phyloP scores from a whole-genome alignment of 1,140 invertebrate species.

The Thaumatotibia leucotreta region DNA sequence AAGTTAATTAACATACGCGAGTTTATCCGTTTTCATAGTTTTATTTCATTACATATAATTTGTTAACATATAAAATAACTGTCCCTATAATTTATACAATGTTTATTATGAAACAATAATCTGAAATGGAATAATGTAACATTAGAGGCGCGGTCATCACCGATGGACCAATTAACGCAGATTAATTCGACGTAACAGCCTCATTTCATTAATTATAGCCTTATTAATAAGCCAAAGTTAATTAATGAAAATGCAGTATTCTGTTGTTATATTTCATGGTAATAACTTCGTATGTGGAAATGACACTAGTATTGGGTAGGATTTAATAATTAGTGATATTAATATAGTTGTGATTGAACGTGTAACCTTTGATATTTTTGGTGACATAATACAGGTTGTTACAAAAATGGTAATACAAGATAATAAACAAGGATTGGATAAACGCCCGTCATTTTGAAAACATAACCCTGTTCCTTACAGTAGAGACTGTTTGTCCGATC shows the following conservation, averaged over 20 bases:
- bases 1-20: no score
- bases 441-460: not conserved
- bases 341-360: not conserved
- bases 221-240: slow-evolving; percentile 67
- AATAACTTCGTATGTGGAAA: not conserved
- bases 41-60: no score
- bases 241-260: slow-evolving; percentile 51
- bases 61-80: no score
- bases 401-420: no score
- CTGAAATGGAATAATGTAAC: not conserved
- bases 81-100: no score
- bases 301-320: not conserved
- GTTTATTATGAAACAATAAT: no score
- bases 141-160: slow-evolving; percentile 24
- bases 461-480: not conserved
- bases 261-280: slow-evolving; percentile 19
- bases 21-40: no score
- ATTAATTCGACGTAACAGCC: slow-evolving; percentile 68
- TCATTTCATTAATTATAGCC: slow-evolving; percentile 62
- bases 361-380: no score
- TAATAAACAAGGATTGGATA: no score
- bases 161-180: slow-evolving; percentile 47
- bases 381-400: not conserved
- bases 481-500: no score
- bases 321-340: not conserved